Evolutionary conservation across 2,797 vertebrate species (phyloP).

Genomic region (Pseudomugil gertrudae): DNA sequence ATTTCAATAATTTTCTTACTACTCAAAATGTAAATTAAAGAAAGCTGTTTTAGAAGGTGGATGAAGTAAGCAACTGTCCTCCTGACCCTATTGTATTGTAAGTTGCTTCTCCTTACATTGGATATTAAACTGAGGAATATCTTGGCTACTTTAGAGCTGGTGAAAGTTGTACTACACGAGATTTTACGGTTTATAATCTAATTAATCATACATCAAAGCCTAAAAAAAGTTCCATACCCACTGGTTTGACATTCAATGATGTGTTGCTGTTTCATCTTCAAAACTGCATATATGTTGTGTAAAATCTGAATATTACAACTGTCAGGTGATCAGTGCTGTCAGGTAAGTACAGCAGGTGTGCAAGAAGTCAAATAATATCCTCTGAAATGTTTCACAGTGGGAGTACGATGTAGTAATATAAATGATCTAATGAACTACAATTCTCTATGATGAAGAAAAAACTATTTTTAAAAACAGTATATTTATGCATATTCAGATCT

Average conservation of each 20-base stretch:
- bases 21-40: not conserved
- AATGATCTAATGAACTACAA: not conserved
- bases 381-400: not conserved
- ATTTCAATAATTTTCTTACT: not conserved
- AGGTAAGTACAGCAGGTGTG: not conserved
- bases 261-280: not conserved
- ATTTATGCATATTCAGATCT: slow-evolving; percentile 11
- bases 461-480: slow-evolving; percentile 7
- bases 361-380: not conserved
- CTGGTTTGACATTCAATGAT: not conserved
- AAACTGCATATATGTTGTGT: not conserved
- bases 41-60: not conserved
- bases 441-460: not conserved
- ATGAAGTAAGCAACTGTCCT: not conserved
- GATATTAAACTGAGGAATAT: not conserved
- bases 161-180: not conserved
- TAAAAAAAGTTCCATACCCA: not conserved
- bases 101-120: not conserved
- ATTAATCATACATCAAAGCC: not conserved
- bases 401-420: too few species aligned
- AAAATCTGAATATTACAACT: not conserved
- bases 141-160: not conserved
- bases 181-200: not conserved
- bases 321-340: too few species aligned
- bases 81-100: not conserved